Conservation (phyloP, 2,797 vertebrate genomes). For the Tauraco hartlaubi region DNA sequence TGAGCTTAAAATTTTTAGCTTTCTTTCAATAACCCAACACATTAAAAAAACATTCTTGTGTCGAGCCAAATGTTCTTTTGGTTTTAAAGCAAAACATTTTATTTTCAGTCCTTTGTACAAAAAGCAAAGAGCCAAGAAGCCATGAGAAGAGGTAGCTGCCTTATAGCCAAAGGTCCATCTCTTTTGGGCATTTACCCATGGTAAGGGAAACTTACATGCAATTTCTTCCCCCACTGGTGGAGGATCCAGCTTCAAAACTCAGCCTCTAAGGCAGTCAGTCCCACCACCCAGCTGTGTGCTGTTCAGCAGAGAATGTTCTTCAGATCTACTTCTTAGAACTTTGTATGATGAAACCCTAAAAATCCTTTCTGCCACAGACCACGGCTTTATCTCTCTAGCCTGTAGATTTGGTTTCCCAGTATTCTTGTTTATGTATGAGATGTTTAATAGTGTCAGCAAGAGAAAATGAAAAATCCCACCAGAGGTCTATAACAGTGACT, state of each 20-base stretch:
- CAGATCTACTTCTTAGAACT: not conserved
- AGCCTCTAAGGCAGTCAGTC: not conserved
- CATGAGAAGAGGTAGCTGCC: not conserved
- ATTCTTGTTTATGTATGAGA: not conserved
- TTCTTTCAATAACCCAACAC: conserved; percentile 11
- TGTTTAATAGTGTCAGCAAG: not conserved
- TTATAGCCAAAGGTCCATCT: not conserved
- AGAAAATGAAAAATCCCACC: not conserved
- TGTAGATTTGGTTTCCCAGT: not conserved
- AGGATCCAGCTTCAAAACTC: not conserved
- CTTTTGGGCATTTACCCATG: not conserved
- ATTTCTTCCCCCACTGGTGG: not conserved
- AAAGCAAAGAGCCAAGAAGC: not conserved
- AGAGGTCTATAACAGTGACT: not conserved
- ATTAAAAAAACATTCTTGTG: not conserved
- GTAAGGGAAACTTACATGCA: not conserved
- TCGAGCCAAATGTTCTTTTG: not conserved
- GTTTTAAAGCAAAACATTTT: conserved; percentile 28
- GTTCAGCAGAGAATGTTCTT: not conserved
- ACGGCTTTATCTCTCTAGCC: not conserved
- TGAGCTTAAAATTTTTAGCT: conserved; percentile 17
- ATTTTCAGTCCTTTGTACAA: not conserved
- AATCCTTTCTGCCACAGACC: not conserved
- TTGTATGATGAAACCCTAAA: not conserved
- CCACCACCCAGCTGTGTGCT: not conserved